A percentile compares a stretch with the other conserved stretches of the same genome.
Evolutionary conservation across 2,888 invertebrate species (phyloP).

Genomic region (Tyria jacobaeae): DNA sequence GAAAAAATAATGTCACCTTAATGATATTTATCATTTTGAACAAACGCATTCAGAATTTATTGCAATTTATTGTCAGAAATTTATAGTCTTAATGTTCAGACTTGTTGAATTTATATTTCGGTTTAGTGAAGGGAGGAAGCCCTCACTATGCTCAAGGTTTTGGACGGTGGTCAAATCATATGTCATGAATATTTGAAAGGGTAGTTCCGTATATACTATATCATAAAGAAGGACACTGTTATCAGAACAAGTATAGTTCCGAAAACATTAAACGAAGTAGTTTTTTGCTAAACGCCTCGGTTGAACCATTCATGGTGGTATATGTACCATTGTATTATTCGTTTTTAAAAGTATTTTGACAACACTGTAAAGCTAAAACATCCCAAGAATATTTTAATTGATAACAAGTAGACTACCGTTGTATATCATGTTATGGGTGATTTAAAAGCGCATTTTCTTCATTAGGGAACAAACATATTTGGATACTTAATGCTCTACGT

Average conservation of each 20-base stretch:
- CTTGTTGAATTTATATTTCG: conserved; percentile 25
- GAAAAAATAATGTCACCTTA: not conserved
- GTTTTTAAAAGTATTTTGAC: not conserved
- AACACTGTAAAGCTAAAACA: not conserved
- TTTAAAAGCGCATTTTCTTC: too few relatives aligned
- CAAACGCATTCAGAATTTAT: not conserved
- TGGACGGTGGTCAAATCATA: conserved; percentile 28
- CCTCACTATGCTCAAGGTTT: conserved; percentile 42
- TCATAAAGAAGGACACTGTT: conserved; percentile 31
- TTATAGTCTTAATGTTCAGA: conserved; percentile 7
- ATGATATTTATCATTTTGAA: not conserved
- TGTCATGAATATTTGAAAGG: conserved; percentile 28
- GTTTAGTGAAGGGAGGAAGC: conserved; percentile 45
- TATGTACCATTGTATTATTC: not conserved
- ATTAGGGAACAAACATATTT: too few relatives aligned
- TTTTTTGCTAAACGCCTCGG: too few relatives aligned
- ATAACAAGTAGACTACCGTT: not conserved
- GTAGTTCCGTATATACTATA: conserved; percentile 32
- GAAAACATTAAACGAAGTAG: not conserved
- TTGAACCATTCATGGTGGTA: not conserved
- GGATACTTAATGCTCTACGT: too few relatives aligned
- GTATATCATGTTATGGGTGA: not conserved
- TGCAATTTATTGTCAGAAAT: conserved; percentile 4
- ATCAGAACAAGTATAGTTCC: conserved; percentile 21
- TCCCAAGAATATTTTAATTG: not conserved